Conservation (phyloP, 2,113 vertebrate species). For the Crotalus helleri region DNA sequence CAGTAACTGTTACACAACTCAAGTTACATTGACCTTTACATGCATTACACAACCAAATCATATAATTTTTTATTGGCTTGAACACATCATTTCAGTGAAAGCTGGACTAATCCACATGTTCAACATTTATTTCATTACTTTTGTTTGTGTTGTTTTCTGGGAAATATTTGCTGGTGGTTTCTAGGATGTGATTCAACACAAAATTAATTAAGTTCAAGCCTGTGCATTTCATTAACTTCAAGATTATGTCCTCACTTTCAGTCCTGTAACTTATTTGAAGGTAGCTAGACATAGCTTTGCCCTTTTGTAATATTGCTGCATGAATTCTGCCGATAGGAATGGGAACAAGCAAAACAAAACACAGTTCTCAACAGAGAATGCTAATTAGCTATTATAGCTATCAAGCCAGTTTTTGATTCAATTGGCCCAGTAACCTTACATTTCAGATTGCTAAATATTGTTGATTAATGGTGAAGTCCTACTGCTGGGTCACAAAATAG, state of each 20-base stretch:
- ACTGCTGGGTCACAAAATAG: background rate
- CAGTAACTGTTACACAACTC: background rate
- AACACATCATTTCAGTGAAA: background rate
- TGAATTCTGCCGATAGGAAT: background rate
- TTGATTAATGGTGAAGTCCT: background rate
- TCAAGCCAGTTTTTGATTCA: background rate
- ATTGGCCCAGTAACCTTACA: background rate
- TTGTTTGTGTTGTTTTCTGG: background rate
- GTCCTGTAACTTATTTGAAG: background rate
- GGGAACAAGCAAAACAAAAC: background rate
- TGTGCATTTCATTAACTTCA: background rate
- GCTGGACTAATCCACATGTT: background rate
- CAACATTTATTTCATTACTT: background rate
- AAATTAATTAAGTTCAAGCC: background rate
- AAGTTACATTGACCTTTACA: background rate
- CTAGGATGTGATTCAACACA: background rate
- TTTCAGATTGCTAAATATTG: background rate
- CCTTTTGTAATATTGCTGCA: background rate
- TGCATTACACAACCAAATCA: background rate
- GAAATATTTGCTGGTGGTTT: background rate
- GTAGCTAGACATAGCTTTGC: background rate
- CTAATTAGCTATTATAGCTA: background rate
- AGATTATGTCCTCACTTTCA: background rate
- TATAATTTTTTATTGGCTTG: background rate
- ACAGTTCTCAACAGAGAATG: background rate